phyloP scores from a whole-genome alignment of 2,888 invertebrate genomes.

The Hecatera dysodea region DNA sequence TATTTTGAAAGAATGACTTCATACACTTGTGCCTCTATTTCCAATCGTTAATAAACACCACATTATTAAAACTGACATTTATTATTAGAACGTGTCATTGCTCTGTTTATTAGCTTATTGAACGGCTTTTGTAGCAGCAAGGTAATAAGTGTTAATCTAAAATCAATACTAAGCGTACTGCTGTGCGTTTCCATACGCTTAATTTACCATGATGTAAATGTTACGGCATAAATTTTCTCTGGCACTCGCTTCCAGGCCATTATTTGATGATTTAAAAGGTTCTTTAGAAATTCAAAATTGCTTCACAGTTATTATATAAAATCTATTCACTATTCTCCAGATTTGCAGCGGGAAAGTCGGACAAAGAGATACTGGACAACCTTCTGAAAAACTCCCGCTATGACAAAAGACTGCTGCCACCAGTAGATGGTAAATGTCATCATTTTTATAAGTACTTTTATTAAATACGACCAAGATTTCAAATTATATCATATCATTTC shows the following conservation, averaged over 20 bases:
- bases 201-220: slow-evolving; percentile 76
- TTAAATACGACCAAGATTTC: slow-evolving; percentile 28
- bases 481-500: slow-evolving; percentile 39
- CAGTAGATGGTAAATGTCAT: slow-evolving; percentile 94
- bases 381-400: slow-evolving; percentile 96
- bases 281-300: slow-evolving; percentile 55
- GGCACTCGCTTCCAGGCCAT: slow-evolving; percentile 57
- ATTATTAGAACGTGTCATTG: slow-evolving; percentile 59
- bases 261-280: slow-evolving; percentile 55
- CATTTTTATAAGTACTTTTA: slow-evolving; percentile 21
- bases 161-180: slow-evolving; percentile 78
- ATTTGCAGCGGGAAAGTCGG: slow-evolving; percentile 97
- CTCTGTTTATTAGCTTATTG: slow-evolving; percentile 66
- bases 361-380: slow-evolving; percentile 98
- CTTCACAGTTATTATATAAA: slow-evolving; percentile 49
- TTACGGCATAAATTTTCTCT: slow-evolving; percentile 70
- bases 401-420: slow-evolving; percentile 97
- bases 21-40: slow-evolving; percentile 15
- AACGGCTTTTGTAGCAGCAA: slow-evolving; percentile 70
- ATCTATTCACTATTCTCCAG: slow-evolving; percentile 87
- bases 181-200: slow-evolving; percentile 72
- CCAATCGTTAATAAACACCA: slow-evolving; percentile 15
- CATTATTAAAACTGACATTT: slow-evolving; percentile 32
- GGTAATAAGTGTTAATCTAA: slow-evolving; percentile 79
- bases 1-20: slow-evolving; percentile 28